Conservation (phyloP, 2,113 vertebrate genomes). For the Noctilio leporinus region DNA sequence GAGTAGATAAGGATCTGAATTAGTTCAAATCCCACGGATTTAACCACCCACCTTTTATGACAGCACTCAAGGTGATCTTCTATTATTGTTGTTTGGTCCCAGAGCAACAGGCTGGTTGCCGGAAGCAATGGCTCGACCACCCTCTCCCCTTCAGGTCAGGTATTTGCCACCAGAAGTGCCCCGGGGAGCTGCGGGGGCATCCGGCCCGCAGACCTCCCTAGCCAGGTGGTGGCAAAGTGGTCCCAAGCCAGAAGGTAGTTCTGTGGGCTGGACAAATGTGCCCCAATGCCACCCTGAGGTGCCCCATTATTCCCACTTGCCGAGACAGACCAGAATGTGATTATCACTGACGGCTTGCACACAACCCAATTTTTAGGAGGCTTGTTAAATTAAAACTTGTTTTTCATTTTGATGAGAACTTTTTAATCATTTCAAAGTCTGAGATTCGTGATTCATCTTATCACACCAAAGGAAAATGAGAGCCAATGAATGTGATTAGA, state of each 20-base stretch:
- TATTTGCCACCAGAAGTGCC: neutral
- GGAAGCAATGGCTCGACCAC: neutral
- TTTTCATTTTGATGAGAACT: conserved; percentile 34
- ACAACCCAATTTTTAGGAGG: conserved; percentile 10
- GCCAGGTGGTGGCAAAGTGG: conserved; percentile 3
- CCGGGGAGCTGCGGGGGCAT: neutral
- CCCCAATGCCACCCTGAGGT: neutral
- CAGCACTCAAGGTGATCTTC: neutral
- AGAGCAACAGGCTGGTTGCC: neutral
- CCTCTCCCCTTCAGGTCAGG: neutral
- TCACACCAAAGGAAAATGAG: neutral
- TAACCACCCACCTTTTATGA: neutral
- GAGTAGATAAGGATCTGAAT: neutral
- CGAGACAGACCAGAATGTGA: conserved; percentile 25
- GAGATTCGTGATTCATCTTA: neutral
- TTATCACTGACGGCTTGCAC: conserved; percentile 8
- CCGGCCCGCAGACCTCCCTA: neutral
- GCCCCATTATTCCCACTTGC: neutral
- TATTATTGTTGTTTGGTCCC: neutral
- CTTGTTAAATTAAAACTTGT: conserved; percentile 28
- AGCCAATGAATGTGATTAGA: neutral
- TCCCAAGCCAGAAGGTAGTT: conserved; percentile 47
- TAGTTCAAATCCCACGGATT: neutral
- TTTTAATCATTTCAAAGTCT: conserved; percentile 17
- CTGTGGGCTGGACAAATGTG: conserved; percentile 38